Conservation (phyloP, 2,888 invertebrate genomes). For the Xylota segnis region DNA sequence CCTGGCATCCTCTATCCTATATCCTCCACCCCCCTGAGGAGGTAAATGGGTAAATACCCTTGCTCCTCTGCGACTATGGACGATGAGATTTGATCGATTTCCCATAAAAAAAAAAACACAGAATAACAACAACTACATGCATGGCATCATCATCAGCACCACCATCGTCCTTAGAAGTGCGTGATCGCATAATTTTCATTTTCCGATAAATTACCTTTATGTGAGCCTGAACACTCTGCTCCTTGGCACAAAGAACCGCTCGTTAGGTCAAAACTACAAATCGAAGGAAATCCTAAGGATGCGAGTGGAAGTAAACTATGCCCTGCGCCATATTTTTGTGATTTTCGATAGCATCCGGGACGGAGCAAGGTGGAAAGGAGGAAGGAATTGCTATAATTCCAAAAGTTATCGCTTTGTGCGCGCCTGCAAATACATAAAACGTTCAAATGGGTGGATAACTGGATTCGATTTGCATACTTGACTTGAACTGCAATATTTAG, state of each 20-base stretch:
- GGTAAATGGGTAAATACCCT: constrained; percentile 41
- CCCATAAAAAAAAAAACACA: constrained; percentile 29
- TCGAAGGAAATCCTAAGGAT: constrained; percentile 43
- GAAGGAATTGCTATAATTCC: constrained; percentile 55
- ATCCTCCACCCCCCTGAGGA: not conserved
- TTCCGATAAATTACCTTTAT: constrained; percentile 72
- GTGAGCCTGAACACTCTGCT: constrained; percentile 21
- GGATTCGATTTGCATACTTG: constrained; percentile 55
- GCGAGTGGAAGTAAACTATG: constrained; percentile 28
- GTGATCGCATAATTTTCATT: constrained; percentile 71
- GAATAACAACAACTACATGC: not conserved
- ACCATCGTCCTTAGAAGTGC: constrained; percentile 35
- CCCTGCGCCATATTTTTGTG: constrained; percentile 59
- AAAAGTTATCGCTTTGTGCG: constrained; percentile 58
- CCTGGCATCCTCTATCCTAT: constrained; percentile 39
- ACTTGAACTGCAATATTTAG: constrained; percentile 25
- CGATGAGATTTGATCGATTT: constrained; percentile 58
- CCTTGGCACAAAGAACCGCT: constrained; percentile 4
- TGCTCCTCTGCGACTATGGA: not conserved
- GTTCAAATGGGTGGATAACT: constrained; percentile 13
- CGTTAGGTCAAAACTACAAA: constrained; percentile 37
- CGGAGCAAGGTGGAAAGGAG: not conserved
- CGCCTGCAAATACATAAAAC: constrained; percentile 41
- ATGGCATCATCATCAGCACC: constrained; percentile 38
- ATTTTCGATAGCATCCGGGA: constrained; percentile 44